Percentiles rank a stretch among this genome's conserved stretches.
Evolutionary conservation across 1,140 invertebrate genomes (phyloP).

Genomic region (Heliothis subflexa): DNA sequence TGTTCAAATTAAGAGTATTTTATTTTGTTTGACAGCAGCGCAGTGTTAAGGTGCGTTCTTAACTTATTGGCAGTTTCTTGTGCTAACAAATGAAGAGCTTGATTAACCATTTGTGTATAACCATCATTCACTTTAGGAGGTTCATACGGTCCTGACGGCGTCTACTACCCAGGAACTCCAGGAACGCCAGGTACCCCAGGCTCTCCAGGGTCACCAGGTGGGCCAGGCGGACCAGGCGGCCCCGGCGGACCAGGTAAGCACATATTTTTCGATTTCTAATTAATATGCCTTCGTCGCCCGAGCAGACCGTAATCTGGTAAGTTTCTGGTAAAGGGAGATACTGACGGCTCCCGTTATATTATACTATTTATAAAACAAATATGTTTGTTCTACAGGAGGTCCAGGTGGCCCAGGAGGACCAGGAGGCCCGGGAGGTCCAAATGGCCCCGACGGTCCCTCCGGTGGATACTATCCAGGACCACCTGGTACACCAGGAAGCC

Average conservation of each 20-base stretch:
- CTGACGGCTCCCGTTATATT: too few species aligned
- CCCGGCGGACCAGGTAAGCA: constrained; percentile 7
- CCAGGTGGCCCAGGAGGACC: constrained; percentile 24
- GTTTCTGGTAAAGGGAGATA: not conserved
- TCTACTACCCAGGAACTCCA: constrained; percentile 40
- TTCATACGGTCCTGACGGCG: not conserved
- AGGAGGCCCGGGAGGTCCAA: constrained; percentile 1
- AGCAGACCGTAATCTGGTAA: not conserved
- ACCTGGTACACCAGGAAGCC: not conserved
- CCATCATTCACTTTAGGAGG: constrained; percentile 12
- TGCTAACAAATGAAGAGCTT: constrained; percentile 1
- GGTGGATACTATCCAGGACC: constrained; percentile 1
- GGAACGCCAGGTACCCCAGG: constrained; percentile 59
- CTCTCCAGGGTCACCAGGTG: constrained; percentile 50
- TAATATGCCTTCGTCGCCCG: not conserved
- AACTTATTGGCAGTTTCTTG: not conserved
- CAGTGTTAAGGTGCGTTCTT: not conserved
- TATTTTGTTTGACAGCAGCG: too few species aligned
- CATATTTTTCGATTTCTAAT: not conserved
- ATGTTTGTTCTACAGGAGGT: constrained; percentile 7
- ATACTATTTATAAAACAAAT: not conserved
- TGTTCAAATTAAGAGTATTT: too few species aligned
- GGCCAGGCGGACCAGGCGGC: constrained; percentile 45
- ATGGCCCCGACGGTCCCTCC: not conserved
- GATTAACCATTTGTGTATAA: constrained; percentile 10